Conservation (phyloP, 2,113 vertebrate genomes). For the Solenodon paradoxus region DNA sequence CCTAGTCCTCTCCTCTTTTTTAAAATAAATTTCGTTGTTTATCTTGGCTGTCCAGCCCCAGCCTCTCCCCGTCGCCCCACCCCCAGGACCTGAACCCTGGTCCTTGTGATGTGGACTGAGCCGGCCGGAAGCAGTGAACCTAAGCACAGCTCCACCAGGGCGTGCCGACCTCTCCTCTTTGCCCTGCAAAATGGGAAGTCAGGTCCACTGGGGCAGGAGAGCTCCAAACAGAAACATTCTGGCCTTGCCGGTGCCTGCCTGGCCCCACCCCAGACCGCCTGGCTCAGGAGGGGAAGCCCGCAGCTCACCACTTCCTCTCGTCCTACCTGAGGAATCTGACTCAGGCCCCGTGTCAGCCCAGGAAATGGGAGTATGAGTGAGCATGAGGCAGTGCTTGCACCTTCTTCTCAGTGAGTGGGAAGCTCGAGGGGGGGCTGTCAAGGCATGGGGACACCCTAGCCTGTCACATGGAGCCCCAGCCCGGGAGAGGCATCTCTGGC, state of each 20-base stretch:
- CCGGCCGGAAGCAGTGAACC: too few species aligned
- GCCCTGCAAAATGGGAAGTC: not conserved
- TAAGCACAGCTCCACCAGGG: too few species aligned
- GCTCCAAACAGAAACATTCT: not conserved
- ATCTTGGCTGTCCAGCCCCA: too few species aligned
- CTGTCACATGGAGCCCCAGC: not conserved
- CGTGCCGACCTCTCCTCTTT: too few species aligned
- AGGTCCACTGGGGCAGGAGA: not conserved
- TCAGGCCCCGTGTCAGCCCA: not conserved
- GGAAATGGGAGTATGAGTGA: not conserved
- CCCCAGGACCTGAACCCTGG: too few species aligned
- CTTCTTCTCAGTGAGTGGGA: not conserved
- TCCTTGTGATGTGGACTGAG: too few species aligned
- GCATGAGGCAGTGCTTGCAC: not conserved
- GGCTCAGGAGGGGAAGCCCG: not conserved
- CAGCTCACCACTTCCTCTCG: conserved; percentile 13
- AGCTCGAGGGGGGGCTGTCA: not conserved
- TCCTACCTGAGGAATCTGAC: not conserved
- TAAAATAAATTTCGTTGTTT: too few species aligned
- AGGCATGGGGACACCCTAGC: not conserved
- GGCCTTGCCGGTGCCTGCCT: not conserved
- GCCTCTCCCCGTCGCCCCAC: too few species aligned
- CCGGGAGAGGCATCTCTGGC: not conserved
- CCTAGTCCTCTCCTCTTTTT: not conserved
- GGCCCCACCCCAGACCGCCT: not conserved